phyloP scores from a whole-genome alignment of 2,888 invertebrate genomes.

The Stenotaenia linearis region DNA sequence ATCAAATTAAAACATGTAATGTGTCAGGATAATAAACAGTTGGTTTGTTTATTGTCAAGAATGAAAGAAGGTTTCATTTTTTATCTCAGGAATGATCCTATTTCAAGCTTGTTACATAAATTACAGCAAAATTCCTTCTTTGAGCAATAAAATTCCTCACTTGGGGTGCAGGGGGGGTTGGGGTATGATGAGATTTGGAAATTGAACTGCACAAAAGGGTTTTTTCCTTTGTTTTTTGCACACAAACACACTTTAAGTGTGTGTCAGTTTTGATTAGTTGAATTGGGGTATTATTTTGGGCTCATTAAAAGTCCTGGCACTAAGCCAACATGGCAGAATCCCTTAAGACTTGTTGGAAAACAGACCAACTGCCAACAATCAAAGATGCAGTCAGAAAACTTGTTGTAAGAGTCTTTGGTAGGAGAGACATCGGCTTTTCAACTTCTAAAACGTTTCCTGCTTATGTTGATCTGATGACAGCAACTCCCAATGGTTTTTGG shows the following conservation, averaged over 20 bases:
- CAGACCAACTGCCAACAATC: neutral
- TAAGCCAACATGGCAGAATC: neutral
- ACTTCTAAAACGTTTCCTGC: no score
- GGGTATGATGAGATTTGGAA: neutral
- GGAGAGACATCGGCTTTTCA: neutral
- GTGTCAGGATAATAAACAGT: neutral
- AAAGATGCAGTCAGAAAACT: neutral
- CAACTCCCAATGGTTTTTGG: neutral
- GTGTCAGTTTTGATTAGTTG: neutral
- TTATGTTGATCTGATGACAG: neutral
- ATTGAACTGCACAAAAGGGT: neutral
- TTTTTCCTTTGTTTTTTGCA: neutral
- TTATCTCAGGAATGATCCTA: no score
- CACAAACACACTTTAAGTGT: neutral
- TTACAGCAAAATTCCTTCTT: no score
- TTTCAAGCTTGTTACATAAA: no score
- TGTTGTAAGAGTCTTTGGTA: neutral
- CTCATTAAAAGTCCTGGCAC: neutral
- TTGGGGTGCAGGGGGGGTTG: no score
- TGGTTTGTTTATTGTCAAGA: no score
- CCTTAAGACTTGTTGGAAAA: neutral
- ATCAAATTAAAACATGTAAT: neutral
- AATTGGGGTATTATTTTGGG: neutral
- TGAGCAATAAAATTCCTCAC: no score
- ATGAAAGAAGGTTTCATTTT: no score